A percentile compares a stretch with the other conserved stretches of the same genome.
phyloP scores from a whole-genome alignment of 2,888 invertebrate species.

The Acleris literana region DNA sequence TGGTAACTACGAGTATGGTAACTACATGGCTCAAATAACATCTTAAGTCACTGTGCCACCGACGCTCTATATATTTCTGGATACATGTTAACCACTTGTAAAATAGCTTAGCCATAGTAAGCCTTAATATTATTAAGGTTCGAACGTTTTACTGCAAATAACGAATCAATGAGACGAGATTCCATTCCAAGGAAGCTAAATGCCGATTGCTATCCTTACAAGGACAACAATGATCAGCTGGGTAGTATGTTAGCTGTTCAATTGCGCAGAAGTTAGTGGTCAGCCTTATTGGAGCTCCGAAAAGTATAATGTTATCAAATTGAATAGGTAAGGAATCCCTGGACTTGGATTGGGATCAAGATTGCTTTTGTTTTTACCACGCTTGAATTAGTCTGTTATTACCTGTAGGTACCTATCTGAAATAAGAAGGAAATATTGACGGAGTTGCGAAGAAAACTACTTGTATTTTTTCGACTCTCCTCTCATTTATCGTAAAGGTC shows the following conservation, averaged over 20 bases:
- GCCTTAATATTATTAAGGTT: too few species aligned
- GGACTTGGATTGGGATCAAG: not conserved
- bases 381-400: not conserved
- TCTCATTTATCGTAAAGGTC: too few species aligned
- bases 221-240: slow-evolving; percentile 21
- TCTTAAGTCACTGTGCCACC: too few species aligned
- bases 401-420: too few species aligned
- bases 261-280: slow-evolving; percentile 30
- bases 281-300: slow-evolving; percentile 22
- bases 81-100: too few species aligned
- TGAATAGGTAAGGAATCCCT: slow-evolving; percentile 6
- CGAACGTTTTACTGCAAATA: slow-evolving; percentile 1
- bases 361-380: slow-evolving; percentile 12
- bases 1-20: too few species aligned
- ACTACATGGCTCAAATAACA: too few species aligned
- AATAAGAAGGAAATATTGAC: too few species aligned
- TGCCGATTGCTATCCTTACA: slow-evolving; percentile 10
- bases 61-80: too few species aligned
- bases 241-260: slow-evolving; percentile 18
- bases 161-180: slow-evolving; percentile 1
- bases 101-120: too few species aligned
- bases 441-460: too few species aligned
- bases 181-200: slow-evolving; percentile 2
- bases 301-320: slow-evolving; percentile 10
- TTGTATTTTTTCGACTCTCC: too few species aligned